Conservation (phyloP, 2,888 invertebrate species). For the Drosophila sordidula region DNA sequence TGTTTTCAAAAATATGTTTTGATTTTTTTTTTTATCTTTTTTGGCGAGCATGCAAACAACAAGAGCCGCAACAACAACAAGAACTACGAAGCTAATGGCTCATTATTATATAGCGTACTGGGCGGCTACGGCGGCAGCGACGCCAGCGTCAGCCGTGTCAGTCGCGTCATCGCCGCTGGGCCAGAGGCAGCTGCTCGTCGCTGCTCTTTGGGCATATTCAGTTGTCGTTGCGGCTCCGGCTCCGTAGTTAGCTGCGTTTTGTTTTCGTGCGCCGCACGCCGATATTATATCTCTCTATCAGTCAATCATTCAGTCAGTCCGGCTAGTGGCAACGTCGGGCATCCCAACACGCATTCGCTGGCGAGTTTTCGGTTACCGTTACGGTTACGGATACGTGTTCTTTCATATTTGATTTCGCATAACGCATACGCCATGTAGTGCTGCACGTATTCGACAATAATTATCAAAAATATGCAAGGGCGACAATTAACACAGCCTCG, state of each 20-base stretch:
- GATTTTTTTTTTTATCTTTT: conserved; percentile 27
- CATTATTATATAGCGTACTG: conserved; percentile 50
- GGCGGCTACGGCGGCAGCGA: conserved; percentile 26
- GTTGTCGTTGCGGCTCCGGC: conserved; percentile 62
- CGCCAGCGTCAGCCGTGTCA: conserved; percentile 37
- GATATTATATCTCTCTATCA: conserved; percentile 72
- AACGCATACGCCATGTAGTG: conserved; percentile 69
- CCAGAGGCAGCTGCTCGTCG: conserved; percentile 47
- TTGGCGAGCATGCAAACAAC: conserved; percentile 42
- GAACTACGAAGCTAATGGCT: conserved; percentile 48
- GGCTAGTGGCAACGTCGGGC: conserved; percentile 35
- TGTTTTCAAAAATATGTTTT: conserved; percentile 28
- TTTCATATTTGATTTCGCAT: conserved; percentile 25
- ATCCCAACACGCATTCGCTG: conserved; percentile 44
- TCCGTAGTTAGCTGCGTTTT: conserved; percentile 55
- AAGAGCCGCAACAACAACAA: not conserved
- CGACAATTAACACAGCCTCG: conserved; percentile 29
- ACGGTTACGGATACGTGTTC: conserved; percentile 38
- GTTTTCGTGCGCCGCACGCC: conserved; percentile 39
- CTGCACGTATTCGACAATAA: conserved; percentile 27
- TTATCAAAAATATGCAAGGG: conserved; percentile 41
- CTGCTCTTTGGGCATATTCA: conserved; percentile 50
- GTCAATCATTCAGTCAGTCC: conserved; percentile 52
- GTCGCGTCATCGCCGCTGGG: conserved; percentile 43
- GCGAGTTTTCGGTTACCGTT: not conserved